A percentile compares a stretch with the other conserved stretches of the same genome.
phyloP scores from a whole-genome alignment of 1,140 invertebrate species.

The Drosophila melanica region DNA sequence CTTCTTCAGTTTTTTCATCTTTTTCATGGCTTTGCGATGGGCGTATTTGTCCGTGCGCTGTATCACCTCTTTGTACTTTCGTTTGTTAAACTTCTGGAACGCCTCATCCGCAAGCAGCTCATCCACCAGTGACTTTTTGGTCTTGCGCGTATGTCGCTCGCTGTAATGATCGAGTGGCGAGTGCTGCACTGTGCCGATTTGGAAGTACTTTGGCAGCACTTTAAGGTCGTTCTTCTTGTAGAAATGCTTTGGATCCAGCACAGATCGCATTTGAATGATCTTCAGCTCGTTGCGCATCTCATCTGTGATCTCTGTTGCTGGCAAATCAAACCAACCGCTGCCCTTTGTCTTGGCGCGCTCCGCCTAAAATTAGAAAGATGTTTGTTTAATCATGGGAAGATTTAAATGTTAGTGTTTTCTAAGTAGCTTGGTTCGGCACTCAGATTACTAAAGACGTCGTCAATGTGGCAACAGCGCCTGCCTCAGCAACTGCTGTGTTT shows the following conservation, averaged over 20 bases:
- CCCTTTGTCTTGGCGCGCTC: constrained; percentile 92
- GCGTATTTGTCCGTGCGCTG: constrained; percentile 87
- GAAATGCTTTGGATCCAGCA: constrained; percentile 95
- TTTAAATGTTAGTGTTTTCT: neutral
- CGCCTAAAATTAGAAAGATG: constrained; percentile 79
- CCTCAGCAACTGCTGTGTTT: constrained; percentile 38
- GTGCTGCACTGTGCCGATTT: constrained; percentile 91
- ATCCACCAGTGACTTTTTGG: constrained; percentile 96
- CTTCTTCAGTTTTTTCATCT: constrained; percentile 81
- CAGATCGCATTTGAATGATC: constrained; percentile 95
- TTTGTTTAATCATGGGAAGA: neutral
- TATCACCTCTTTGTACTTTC: constrained; percentile 92
- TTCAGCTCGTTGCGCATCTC: constrained; percentile 94
- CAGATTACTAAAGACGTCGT: constrained; percentile 84
- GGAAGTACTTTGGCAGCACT: constrained; percentile 95
- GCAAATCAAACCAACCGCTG: constrained; percentile 93
- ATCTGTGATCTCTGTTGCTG: constrained; percentile 93
- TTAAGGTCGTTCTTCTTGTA: constrained; percentile 96
- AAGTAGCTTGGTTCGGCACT: constrained; percentile 25
- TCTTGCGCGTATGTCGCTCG: constrained; percentile 92
- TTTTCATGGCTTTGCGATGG: constrained; percentile 69
- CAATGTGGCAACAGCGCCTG: constrained; percentile 51
- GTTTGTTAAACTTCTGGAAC: constrained; percentile 93
- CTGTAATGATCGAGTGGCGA: constrained; percentile 90
- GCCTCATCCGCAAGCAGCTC: constrained; percentile 95